phyloP scores from a whole-genome alignment of 2,888 invertebrate genomes.

The Strigamia maritima region DNA sequence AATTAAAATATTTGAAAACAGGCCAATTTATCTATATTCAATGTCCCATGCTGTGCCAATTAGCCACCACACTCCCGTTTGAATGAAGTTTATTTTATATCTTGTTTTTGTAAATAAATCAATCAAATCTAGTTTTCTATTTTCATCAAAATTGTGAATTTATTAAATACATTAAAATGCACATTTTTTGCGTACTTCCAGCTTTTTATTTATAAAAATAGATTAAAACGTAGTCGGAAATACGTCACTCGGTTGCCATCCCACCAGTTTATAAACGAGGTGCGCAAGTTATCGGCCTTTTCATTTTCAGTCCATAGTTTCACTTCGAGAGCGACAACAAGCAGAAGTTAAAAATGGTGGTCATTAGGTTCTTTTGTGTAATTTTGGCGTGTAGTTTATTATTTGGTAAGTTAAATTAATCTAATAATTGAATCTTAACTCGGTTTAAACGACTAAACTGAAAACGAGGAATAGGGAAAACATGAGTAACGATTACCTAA shows the following conservation, averaged over 20 bases:
- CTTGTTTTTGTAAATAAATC: too few relatives aligned
- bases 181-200: not conserved
- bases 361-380: not conserved
- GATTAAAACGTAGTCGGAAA: not conserved
- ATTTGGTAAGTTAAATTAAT: not conserved
- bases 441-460: not conserved
- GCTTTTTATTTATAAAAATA: not conserved
- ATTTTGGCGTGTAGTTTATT: not conserved
- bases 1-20: too few relatives aligned
- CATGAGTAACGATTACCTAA: not conserved
- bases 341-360: not conserved
- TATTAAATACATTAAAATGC: not conserved
- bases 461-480: not conserved
- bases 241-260: not conserved
- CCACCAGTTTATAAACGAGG: not conserved
- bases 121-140: too few relatives aligned
- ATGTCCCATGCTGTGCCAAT: too few relatives aligned
- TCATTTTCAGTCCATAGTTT: not conserved
- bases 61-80: too few relatives aligned
- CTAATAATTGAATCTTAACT: not conserved
- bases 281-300: slow-evolving; percentile 8
- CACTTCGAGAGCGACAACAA: not conserved
- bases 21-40: too few relatives aligned
- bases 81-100: too few relatives aligned
- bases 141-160: not conserved